Conservation (phyloP, 1,140 invertebrate genomes). For the Aradophagus sp. region DNA sequence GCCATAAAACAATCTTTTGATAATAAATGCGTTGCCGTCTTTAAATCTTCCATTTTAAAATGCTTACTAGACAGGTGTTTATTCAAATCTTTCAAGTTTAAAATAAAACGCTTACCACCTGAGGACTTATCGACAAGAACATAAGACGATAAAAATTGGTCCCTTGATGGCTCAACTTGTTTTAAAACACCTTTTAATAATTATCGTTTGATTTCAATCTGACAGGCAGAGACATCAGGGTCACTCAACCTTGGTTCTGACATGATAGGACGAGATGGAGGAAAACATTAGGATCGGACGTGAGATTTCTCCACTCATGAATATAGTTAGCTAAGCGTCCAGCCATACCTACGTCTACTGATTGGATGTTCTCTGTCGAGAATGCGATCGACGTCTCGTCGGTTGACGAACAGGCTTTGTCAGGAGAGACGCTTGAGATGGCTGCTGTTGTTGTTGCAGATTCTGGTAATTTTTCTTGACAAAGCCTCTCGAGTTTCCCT, state of each 20-base stretch:
- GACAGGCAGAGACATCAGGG: background rate
- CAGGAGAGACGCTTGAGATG: conserved; percentile 1
- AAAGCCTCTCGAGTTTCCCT: conserved; percentile 14
- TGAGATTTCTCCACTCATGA: background rate
- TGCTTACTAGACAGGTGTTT: background rate
- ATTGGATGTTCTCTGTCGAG: background rate
- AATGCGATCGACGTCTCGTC: conserved; percentile 5
- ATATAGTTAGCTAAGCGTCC: conserved; percentile 1
- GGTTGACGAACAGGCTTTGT: background rate
- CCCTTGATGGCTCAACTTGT: background rate
- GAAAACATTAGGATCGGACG: conserved; percentile 1
- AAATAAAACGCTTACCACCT: conserved; percentile 19
- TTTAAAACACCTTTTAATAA: conserved; percentile 1
- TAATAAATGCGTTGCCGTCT: conserved; percentile 4
- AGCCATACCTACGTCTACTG: conserved; percentile 8
- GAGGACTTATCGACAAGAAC: conserved; percentile 12
- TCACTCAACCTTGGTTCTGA: conserved; percentile 10
- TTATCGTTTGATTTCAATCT: conserved; percentile 3
- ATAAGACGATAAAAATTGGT: conserved; percentile 16
- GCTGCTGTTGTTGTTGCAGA: too few relatives aligned
- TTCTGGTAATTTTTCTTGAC: conserved; percentile 1
- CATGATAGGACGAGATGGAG: conserved; percentile 7
- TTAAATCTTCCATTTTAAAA: conserved; percentile 33
- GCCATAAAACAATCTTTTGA: conserved; percentile 12
- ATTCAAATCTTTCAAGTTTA: conserved; percentile 26